phyloP scores from a whole-genome alignment of 2,113 vertebrate species.

The Sula dactylatra region DNA sequence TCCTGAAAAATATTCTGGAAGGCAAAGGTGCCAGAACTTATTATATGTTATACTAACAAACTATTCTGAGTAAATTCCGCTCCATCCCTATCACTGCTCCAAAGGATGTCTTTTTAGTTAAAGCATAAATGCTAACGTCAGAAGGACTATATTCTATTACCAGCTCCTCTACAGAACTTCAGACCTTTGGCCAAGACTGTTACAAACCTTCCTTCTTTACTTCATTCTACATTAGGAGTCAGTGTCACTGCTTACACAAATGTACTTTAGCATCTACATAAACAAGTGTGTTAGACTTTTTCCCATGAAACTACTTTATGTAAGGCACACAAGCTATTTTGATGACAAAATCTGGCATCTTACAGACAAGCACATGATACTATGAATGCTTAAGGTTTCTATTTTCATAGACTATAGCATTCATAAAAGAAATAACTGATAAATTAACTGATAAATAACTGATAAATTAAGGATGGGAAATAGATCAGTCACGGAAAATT shows the following conservation, averaged over 20 bases:
- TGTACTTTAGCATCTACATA: neutral
- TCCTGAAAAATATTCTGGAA: neutral
- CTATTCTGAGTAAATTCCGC: neutral
- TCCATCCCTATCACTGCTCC: neutral
- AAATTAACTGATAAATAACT: neutral
- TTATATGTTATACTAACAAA: neutral
- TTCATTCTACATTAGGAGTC: neutral
- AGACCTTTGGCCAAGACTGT: neutral
- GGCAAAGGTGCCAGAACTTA: neutral
- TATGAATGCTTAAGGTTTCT: neutral
- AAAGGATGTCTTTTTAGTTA: neutral
- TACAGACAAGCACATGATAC: accelerated
- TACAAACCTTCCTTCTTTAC: neutral
- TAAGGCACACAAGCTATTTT: neutral
- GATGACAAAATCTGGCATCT: neutral
- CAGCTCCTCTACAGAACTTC: neutral
- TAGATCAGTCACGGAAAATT: neutral
- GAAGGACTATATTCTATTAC: neutral
- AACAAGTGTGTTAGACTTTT: neutral
- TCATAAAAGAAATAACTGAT: neutral
- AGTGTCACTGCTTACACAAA: neutral
- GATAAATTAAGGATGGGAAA: neutral
- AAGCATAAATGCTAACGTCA: neutral
- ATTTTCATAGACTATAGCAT: neutral
- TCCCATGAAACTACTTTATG: neutral